These are phyloP conservation scores for Sebastes taczanowskii DNA, from an alignment of 2,797 vertebrate genomes.

Conservation along the genomic window DNA sequence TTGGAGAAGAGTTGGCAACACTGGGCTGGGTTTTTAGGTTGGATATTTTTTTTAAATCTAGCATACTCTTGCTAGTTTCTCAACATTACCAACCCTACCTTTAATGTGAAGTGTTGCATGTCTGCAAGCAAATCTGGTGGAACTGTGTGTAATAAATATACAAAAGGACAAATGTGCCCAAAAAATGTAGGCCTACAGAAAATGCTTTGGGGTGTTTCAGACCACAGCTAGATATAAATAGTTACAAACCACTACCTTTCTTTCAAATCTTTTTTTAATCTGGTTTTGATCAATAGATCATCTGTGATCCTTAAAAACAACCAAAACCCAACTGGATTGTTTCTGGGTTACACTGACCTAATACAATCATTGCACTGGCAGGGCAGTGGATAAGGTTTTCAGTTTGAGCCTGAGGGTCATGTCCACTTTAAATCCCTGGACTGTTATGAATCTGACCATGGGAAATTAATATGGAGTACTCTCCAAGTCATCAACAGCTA, in stretches of 20 bases:
- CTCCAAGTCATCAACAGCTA: neutral
- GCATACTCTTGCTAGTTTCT: neutral
- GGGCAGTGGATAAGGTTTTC: neutral
- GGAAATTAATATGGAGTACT: neutral
- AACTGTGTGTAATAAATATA: neutral
- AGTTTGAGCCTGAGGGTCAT: neutral
- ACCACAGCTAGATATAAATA: neutral
- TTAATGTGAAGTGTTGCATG: neutral
- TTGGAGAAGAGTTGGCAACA: neutral
- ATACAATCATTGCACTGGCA: constrained; percentile 26
- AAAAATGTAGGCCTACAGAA: neutral
- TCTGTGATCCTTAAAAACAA: constrained; percentile 8
- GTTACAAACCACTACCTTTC: neutral
- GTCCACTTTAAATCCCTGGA: neutral
- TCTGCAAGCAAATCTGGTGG: neutral
- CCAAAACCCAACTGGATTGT: constrained; percentile 28
- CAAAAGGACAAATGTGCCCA: neutral
- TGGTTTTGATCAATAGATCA: neutral
- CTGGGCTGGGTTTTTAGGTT: too few relatives aligned
- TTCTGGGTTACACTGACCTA: neutral
- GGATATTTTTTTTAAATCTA: too few relatives aligned
- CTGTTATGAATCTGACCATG: neutral
- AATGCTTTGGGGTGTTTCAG: neutral
- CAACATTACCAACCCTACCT: neutral
- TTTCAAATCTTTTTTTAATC: neutral